Conservation (phyloP, 2,797 vertebrate genomes). For the Channa striata region DNA sequence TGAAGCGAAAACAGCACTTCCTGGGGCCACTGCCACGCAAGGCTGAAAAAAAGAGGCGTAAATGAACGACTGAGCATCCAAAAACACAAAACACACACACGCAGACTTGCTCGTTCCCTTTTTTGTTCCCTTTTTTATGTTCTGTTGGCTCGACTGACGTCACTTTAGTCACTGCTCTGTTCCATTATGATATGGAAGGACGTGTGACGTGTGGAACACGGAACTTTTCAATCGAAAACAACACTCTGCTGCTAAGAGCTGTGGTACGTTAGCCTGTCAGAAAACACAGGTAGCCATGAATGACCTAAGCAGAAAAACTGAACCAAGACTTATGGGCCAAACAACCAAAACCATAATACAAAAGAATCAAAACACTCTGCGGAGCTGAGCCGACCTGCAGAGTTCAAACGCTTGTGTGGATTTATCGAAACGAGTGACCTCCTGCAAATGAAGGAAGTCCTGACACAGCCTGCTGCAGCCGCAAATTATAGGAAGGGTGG, state of each 20-base stretch:
- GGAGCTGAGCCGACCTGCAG: no score
- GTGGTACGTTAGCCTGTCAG: no score
- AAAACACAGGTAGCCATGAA: no score
- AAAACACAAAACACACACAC: not conserved
- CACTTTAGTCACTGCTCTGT: not conserved
- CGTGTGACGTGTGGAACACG: not conserved
- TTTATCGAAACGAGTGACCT: not conserved
- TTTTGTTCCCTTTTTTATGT: constrained; percentile 18
- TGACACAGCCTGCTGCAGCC: no score
- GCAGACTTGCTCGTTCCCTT: not conserved
- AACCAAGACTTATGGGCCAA: not conserved
- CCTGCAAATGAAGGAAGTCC: no score
- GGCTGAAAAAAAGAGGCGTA: constrained; percentile 37
- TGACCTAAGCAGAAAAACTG: no score
- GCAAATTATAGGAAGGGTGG: no score
- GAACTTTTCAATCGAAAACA: no score
- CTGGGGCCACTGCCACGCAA: constrained; percentile 54
- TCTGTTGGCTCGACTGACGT: not conserved
- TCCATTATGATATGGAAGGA: not conserved
- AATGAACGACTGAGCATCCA: not conserved
- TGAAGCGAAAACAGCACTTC: constrained; percentile 77
- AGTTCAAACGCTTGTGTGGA: no score
- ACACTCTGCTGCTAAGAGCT: no score
- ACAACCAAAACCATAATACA: no score
- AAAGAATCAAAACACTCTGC: no score